Conservation (phyloP, 1,140 invertebrate genomes). For the Drosophila biarmipes region DNA sequence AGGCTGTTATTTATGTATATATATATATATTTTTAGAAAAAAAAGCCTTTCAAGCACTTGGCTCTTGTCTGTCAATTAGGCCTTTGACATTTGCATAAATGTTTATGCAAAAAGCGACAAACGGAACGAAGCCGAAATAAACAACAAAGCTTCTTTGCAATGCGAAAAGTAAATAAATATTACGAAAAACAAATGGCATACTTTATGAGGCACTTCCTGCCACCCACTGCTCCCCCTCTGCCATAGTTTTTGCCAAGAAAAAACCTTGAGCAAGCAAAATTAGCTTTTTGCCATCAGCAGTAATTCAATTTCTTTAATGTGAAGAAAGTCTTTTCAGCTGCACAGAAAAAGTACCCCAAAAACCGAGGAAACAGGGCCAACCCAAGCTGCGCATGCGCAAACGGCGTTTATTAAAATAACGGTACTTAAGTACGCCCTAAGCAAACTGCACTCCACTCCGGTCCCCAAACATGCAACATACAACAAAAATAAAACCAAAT, state of each 20-base stretch:
- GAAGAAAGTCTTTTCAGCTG: constrained; percentile 61
- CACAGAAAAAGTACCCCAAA: constrained; percentile 6
- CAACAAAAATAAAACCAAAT: not conserved
- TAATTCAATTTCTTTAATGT: constrained; percentile 36
- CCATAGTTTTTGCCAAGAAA: constrained; percentile 1
- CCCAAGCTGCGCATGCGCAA: constrained; percentile 57
- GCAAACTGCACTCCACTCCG: constrained; percentile 66
- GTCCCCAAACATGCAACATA: constrained; percentile 43
- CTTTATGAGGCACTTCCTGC: constrained; percentile 33
- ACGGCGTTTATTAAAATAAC: constrained; percentile 81
- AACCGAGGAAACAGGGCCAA: constrained; percentile 14
- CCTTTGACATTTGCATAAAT: constrained; percentile 64
- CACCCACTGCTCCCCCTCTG: not conserved
- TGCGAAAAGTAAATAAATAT: constrained; percentile 48
- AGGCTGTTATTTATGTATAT: not conserved
- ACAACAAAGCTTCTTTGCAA: constrained; percentile 43
- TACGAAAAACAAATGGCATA: constrained; percentile 37
- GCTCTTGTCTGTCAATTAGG: constrained; percentile 60
- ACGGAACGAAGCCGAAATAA: constrained; percentile 23
- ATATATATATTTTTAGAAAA: constrained; percentile 1
- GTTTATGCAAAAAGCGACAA: constrained; percentile 52
- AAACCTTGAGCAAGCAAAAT: constrained; percentile 11
- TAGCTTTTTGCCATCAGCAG: constrained; percentile 51
- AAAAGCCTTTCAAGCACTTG: constrained; percentile 47
- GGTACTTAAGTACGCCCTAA: constrained; percentile 80